These are phyloP conservation scores for Drusus annulatus DNA, from an alignment of 1,140 invertebrate genomes.

Conservation along the genomic window DNA sequence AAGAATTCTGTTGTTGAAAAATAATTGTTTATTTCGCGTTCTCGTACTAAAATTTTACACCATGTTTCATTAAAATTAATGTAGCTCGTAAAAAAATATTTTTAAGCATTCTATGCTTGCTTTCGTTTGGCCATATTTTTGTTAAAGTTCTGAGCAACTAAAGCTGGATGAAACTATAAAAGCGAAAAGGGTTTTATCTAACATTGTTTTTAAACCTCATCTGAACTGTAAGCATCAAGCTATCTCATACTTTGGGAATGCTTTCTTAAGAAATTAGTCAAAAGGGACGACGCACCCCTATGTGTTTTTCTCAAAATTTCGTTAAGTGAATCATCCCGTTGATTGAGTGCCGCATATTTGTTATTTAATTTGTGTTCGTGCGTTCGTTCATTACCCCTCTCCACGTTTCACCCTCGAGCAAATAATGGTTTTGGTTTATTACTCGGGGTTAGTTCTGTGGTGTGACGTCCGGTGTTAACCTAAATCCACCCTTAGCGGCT, in stretches of 20 bases:
- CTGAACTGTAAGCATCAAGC: background rate
- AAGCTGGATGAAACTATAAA: conserved; percentile 12
- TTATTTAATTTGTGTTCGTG: background rate
- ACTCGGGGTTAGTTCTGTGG: conserved; percentile 30
- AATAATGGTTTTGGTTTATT: conserved; percentile 27
- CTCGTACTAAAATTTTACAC: too few relatives aligned
- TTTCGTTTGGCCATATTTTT: too few relatives aligned
- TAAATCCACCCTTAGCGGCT: conserved; percentile 9
- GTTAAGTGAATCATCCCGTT: background rate
- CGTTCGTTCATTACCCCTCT: conserved; percentile 6
- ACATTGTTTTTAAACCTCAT: background rate
- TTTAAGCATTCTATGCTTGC: too few relatives aligned
- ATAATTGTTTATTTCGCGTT: too few relatives aligned
- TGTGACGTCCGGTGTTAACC: background rate
- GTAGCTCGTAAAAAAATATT: too few relatives aligned
- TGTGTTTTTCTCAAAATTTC: too few relatives aligned
- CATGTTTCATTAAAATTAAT: too few relatives aligned
- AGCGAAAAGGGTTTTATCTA: conserved; percentile 3
- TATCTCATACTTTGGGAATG: too few relatives aligned
- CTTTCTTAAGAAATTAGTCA: background rate
- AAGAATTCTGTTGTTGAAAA: too few relatives aligned
- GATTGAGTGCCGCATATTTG: background rate
- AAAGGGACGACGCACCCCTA: background rate
- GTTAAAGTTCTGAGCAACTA: too few relatives aligned
- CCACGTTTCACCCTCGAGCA: background rate